Evolutionary conservation across 2,888 invertebrate genomes (phyloP).

Genomic region (Eulithis testata): DNA sequence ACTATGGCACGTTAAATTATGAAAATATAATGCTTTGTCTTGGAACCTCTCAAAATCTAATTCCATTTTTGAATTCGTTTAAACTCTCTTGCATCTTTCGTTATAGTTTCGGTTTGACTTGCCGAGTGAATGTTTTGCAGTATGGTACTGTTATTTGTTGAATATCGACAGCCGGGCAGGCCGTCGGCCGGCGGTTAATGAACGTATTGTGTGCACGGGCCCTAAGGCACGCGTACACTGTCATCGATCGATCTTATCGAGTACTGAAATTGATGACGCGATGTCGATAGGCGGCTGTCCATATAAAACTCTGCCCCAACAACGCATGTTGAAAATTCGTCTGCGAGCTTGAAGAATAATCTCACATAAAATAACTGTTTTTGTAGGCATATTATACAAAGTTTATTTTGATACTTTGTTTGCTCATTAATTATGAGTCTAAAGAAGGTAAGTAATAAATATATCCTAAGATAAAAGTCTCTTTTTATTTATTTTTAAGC

Average conservation of each 20-base stretch:
- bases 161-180: slow-evolving; percentile 7
- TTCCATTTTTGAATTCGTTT: not conserved
- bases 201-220: slow-evolving; percentile 41
- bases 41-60: not conserved
- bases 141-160: slow-evolving; percentile 6
- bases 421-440: not conserved
- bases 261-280: slow-evolving; percentile 7
- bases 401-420: no score
- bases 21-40: not conserved
- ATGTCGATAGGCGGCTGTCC: not conserved
- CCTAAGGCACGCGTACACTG: slow-evolving; percentile 16
- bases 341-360: not conserved
- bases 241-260: slow-evolving; percentile 18
- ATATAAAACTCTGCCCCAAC: not conserved
- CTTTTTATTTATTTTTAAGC: not conserved
- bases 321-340: not conserved
- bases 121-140: slow-evolving; percentile 2
- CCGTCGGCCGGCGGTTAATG: slow-evolving; percentile 29
- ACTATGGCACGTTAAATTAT: not conserved
- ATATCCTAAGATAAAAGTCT: not conserved
- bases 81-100: not conserved
- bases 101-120: not conserved
- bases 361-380: not conserved
- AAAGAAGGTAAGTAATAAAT: not conserved
- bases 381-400: no score